A percentile compares a stretch with the other conserved stretches of the same genome.
Evolutionary conservation across 2,113 vertebrate genomes (phyloP).

Genomic region (Trogon surrucura): DNA sequence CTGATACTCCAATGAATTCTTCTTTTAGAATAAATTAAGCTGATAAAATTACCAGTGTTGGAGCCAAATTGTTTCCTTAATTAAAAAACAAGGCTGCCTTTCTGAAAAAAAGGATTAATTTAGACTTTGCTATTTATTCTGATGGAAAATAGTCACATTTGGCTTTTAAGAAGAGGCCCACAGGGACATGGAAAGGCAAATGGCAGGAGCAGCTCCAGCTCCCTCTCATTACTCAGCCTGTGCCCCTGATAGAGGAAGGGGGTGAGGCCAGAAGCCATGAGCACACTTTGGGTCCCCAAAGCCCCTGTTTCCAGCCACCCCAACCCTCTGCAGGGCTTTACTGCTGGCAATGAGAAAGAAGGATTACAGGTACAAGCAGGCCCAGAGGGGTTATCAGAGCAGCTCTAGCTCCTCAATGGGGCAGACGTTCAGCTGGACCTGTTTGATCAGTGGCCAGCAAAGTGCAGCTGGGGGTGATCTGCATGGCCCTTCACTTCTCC

Average conservation of each 20-base stretch:
- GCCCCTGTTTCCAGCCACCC: background rate
- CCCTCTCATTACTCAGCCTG: fast-evolving
- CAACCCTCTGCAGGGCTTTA: background rate
- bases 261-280: background rate
- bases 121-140: background rate
- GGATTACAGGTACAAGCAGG: background rate
- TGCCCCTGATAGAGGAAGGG: background rate
- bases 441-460: background rate
- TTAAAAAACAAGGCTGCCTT: background rate
- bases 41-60: background rate
- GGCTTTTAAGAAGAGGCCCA: background rate
- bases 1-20: background rate
- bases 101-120: background rate
- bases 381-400: fast-evolving
- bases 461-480: background rate
- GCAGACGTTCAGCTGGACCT: background rate
- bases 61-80: background rate
- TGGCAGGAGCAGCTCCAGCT: background rate
- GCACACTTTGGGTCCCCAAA: background rate
- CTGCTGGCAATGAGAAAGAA: background rate
- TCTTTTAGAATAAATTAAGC: background rate
- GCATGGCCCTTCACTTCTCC: background rate
- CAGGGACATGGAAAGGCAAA: background rate
- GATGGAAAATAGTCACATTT: background rate
- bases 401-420: background rate